Percentiles rank a stretch among this genome's conserved stretches.
Evolutionary conservation across 2,797 vertebrate genomes (phyloP).

Genomic region (Todus mexicanus): DNA sequence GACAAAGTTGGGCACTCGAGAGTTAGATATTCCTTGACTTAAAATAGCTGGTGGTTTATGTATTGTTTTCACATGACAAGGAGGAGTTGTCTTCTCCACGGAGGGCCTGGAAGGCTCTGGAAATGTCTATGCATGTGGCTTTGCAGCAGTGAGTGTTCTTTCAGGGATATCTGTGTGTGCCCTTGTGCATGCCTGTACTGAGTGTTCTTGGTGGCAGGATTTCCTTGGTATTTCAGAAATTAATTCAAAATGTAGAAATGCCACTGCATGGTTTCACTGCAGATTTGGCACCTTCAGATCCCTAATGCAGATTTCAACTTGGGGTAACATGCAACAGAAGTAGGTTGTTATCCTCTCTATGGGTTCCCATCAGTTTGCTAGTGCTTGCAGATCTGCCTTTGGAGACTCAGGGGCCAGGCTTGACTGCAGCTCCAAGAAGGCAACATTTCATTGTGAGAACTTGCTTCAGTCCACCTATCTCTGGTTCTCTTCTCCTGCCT

Average conservation of each 20-base stretch:
- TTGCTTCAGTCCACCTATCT: background rate
- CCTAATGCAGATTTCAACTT: background rate
- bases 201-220: background rate
- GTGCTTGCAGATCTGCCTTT: background rate
- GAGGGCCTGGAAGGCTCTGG: background rate
- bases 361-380: background rate
- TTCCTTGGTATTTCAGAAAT: background rate
- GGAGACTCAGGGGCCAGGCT: background rate
- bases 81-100: background rate
- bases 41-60: background rate
- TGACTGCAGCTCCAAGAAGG: background rate
- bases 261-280: background rate
- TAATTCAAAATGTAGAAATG: background rate
- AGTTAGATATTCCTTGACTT: background rate
- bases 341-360: background rate
- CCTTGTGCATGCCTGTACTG: background rate
- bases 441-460: fast-evolving
- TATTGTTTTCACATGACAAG: background rate
- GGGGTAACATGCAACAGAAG: background rate
- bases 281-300: background rate
- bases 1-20: background rate
- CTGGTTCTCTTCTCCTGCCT: background rate
- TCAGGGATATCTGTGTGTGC: background rate
- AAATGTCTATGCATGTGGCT: background rate
- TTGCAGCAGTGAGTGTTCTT: background rate